phyloP scores from a whole-genome alignment of 2,888 invertebrate species.

The Trimorus sp. region DNA sequence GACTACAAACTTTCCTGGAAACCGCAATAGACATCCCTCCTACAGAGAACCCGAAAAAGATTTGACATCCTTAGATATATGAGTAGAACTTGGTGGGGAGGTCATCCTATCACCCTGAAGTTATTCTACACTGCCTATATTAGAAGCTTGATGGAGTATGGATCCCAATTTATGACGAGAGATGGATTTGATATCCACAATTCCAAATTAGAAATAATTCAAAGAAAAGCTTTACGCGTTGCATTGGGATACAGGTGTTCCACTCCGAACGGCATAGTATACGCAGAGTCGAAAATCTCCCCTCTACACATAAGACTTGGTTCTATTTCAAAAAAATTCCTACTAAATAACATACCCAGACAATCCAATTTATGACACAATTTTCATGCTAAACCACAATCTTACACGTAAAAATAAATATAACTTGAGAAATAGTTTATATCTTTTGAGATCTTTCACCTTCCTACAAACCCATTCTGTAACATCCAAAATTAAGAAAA shows the following conservation, averaged over 20 bases:
- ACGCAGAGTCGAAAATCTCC: conserved; percentile 8
- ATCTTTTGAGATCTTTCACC: too few species aligned
- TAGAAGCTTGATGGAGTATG: not conserved
- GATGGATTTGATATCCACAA: not conserved
- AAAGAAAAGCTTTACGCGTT: not conserved
- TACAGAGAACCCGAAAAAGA: not conserved
- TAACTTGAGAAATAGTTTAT: too few species aligned
- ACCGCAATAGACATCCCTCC: not conserved
- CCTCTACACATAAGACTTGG: too few species aligned
- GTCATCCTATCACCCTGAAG: conserved; percentile 1
- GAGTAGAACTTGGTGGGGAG: conserved; percentile 4
- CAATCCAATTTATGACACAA: too few species aligned
- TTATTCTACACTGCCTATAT: conserved; percentile 4
- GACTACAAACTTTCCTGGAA: conserved; percentile 5
- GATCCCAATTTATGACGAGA: not conserved
- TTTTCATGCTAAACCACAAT: too few species aligned
- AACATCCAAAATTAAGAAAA: too few species aligned
- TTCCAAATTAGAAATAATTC: not conserved
- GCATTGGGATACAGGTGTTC: not conserved
- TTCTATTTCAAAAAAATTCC: too few species aligned
- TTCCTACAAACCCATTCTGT: too few species aligned
- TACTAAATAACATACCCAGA: too few species aligned
- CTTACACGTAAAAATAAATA: too few species aligned
- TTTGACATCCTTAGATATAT: conserved; percentile 7
- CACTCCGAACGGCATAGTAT: conserved; percentile 1